Conservation (phyloP, 2,797 vertebrate species). For the Ctenochaetus hawaiiensis region DNA sequence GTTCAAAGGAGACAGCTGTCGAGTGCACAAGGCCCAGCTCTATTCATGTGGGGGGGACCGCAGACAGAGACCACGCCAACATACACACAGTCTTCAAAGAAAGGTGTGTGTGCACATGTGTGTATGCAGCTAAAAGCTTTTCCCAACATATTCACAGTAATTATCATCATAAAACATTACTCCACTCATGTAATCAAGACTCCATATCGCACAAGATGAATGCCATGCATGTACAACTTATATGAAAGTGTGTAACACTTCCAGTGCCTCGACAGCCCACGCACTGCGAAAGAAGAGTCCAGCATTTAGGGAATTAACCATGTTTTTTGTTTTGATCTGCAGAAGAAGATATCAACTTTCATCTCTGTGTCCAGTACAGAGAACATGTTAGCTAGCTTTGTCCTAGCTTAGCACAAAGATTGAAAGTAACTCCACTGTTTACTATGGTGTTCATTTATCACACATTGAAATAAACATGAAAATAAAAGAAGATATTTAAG, state of each 20-base stretch:
- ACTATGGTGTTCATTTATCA: not conserved
- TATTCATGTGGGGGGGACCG: slow-evolving; percentile 82
- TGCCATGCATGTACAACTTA: slow-evolving; percentile 25
- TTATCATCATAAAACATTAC: slow-evolving; percentile 18
- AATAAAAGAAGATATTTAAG: not conserved
- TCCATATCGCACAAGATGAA: not conserved
- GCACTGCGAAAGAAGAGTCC: slow-evolving; percentile 38
- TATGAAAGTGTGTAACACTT: not conserved
- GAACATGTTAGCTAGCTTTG: not conserved
- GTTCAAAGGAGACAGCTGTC: slow-evolving; percentile 89
- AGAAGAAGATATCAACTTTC: not conserved
- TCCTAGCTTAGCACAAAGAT: slow-evolving; percentile 5
- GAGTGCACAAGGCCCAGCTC: slow-evolving; percentile 78
- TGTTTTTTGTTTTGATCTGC: slow-evolving; percentile 16
- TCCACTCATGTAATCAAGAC: slow-evolving; percentile 24
- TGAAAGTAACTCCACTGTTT: not conserved
- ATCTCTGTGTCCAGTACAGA: slow-evolving; percentile 9
- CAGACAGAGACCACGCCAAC: slow-evolving; percentile 77
- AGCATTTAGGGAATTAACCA: slow-evolving; percentile 36
- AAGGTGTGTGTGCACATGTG: slow-evolving; percentile 39
- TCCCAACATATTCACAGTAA: slow-evolving; percentile 41
- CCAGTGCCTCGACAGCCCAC: not conserved
- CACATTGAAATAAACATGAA: not conserved
- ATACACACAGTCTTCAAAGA: slow-evolving; percentile 68
- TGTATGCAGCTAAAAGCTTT: slow-evolving; percentile 22